Evolutionary conservation across 2,888 invertebrate genomes (phyloP).

Genomic region (Troglohyphantes excavatus): DNA sequence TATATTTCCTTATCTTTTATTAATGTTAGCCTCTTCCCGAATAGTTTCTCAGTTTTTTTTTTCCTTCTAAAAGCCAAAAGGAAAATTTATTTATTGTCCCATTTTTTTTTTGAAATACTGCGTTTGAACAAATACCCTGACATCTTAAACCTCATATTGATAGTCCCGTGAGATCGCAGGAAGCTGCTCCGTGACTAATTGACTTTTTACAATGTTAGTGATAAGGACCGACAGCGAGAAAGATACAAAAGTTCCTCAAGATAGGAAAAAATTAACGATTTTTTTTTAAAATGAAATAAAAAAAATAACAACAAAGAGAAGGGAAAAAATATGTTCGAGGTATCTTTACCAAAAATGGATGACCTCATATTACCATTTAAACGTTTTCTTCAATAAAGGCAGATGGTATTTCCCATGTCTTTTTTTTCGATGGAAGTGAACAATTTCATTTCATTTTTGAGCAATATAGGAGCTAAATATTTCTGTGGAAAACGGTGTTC

Average conservation of each 20-base stretch:
- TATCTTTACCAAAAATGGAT: not conserved
- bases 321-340: not conserved
- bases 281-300: slow-evolving; percentile 3
- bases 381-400: slow-evolving; percentile 3
- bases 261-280: not conserved
- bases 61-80: not conserved
- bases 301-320: not conserved
- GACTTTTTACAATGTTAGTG: slow-evolving; percentile 48
- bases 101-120: slow-evolving; percentile 29
- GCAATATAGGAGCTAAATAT: not conserved
- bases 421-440: not conserved
- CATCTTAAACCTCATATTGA: slow-evolving; percentile 67
- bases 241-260: slow-evolving; percentile 26
- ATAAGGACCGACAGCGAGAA: slow-evolving; percentile 15
- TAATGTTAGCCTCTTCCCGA: slow-evolving; percentile 55
- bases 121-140: slow-evolving; percentile 59
- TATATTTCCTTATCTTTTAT: slow-evolving; percentile 64
- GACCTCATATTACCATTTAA: slow-evolving; percentile 12
- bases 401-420: not conserved
- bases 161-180: slow-evolving; percentile 14
- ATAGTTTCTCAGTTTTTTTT: not conserved
- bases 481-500: too few species aligned
- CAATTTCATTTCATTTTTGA: not conserved
- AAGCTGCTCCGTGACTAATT: slow-evolving; percentile 46
- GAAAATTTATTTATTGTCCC: slow-evolving; percentile 1